phyloP scores from a whole-genome alignment of 2,797 vertebrate genomes.

The Pteropus rufus region DNA sequence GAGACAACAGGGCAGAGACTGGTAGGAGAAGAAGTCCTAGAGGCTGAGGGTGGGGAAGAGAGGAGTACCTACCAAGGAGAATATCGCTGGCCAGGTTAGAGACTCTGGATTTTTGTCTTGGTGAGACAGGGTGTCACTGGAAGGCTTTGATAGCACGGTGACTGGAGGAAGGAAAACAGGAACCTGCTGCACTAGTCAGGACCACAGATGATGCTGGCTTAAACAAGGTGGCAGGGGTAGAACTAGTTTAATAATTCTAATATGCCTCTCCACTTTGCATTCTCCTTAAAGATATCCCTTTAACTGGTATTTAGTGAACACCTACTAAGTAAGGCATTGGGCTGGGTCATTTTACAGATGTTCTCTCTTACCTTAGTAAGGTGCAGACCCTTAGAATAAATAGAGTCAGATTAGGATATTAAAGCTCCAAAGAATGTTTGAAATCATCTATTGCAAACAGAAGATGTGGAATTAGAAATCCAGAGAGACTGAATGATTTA shows the following conservation, averaged over 20 bases:
- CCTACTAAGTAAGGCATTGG: not conserved
- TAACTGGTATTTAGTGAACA: not conserved
- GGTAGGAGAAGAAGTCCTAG: not conserved
- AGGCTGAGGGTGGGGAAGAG: fast-evolving
- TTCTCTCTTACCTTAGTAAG: not conserved
- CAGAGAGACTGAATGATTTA: not conserved
- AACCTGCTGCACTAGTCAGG: fast-evolving
- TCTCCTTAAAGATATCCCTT: not conserved
- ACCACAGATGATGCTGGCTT: fast-evolving
- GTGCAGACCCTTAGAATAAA: not conserved
- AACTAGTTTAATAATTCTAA: not conserved
- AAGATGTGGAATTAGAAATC: not conserved
- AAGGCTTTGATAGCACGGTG: not conserved
- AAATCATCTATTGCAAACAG: not conserved
- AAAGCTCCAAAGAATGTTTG: not conserved
- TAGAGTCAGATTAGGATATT: not conserved
- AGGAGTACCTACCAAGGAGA: not conserved
- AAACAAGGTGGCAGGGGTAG: fast-evolving
- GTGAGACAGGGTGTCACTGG: not conserved
- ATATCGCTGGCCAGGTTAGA: not conserved
- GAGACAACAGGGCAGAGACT: not conserved
- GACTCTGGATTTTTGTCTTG: not conserved
- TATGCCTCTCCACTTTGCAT: not conserved
- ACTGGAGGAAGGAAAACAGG: not conserved
- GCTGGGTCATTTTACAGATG: not conserved